Conservation (phyloP, 2,797 vertebrate species). For the Pangasius djambal region DNA sequence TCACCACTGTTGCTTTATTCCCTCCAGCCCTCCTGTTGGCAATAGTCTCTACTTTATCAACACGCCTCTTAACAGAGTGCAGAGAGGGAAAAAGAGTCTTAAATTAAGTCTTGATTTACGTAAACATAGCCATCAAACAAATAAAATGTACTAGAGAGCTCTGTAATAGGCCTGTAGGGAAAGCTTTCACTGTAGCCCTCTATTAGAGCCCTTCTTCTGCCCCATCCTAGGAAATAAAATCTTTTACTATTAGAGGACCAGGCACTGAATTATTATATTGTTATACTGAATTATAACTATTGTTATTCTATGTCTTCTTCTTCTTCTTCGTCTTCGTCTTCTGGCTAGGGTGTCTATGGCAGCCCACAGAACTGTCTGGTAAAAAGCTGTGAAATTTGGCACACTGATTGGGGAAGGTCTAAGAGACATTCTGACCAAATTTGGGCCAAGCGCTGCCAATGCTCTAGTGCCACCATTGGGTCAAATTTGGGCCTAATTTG, state of each 20-base stretch:
- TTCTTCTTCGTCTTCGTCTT: too few species aligned
- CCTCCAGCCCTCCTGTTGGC: background rate
- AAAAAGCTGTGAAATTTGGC: too few species aligned
- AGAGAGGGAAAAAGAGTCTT: slow-evolving; percentile 45
- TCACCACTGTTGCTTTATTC: slow-evolving; percentile 11
- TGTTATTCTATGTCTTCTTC: too few species aligned
- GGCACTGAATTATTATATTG: too few species aligned
- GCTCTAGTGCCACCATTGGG: too few species aligned
- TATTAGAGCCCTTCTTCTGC: background rate
- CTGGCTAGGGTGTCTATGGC: too few species aligned
- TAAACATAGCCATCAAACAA: background rate
- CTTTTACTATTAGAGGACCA: background rate
- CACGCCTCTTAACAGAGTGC: slow-evolving; percentile 49
- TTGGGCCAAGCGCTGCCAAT: too few species aligned
- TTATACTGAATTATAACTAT: too few species aligned
- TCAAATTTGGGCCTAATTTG: too few species aligned
- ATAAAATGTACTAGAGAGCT: background rate
- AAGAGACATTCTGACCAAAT: too few species aligned
- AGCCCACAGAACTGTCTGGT: too few species aligned
- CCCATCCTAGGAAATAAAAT: background rate
- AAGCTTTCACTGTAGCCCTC: background rate
- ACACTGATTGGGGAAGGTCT: too few species aligned
- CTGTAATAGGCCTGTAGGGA: background rate
- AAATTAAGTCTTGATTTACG: background rate
- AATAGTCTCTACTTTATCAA: slow-evolving; percentile 39